Conservation (phyloP, 2,113 vertebrate species). For the Bufo bufo region DNA sequence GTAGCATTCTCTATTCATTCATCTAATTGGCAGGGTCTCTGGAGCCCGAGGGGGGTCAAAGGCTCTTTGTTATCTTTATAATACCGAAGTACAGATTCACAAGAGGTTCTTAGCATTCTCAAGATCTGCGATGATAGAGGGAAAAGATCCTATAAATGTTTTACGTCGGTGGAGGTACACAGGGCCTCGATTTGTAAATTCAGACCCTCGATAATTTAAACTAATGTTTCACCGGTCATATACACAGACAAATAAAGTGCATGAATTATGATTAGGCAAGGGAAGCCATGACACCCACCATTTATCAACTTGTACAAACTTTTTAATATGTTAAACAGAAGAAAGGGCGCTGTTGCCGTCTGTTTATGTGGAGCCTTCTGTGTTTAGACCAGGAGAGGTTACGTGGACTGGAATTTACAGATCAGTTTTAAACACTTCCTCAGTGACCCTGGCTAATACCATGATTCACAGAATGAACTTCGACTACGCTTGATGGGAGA, state of each 20-base stretch:
- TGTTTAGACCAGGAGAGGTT: conserved; percentile 38
- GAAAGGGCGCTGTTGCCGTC: background rate
- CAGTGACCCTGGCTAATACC: background rate
- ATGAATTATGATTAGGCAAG: background rate
- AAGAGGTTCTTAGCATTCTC: background rate
- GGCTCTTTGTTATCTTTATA: conserved; percentile 17
- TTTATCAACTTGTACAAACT: conserved; percentile 45
- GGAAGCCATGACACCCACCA: background rate
- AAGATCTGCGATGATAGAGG: background rate
- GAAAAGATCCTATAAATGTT: background rate
- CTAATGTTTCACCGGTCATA: conserved; percentile 34
- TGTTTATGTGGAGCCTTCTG: conserved; percentile 29
- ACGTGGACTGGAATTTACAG: conserved; percentile 13
- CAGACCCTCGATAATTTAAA: background rate
- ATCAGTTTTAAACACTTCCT: conserved; percentile 33
- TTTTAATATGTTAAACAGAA: conserved; percentile 51
- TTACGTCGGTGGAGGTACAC: background rate
- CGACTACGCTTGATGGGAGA: background rate
- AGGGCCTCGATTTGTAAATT: background rate
- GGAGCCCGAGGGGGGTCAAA: background rate
- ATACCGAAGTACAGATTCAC: background rate
- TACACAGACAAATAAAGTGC: conserved; percentile 34
- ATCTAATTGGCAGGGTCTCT: conserved; percentile 19
- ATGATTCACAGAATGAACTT: background rate
- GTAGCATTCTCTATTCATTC: conserved; percentile 23